phyloP scores from a whole-genome alignment of 2,113 vertebrate genomes.

The Turnix velox region DNA sequence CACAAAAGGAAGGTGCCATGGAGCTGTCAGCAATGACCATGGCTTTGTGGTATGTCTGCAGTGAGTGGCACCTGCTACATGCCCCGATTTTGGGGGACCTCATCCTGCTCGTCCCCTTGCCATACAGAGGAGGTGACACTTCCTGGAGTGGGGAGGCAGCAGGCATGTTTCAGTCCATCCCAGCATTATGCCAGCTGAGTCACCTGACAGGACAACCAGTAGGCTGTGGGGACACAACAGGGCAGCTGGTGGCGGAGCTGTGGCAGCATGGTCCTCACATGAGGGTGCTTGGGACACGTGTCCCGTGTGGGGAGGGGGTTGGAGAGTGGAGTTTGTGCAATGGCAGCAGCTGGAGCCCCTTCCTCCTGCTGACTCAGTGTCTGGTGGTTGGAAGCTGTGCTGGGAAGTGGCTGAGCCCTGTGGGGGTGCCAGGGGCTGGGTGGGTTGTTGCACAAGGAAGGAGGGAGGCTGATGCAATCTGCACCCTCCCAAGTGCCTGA shows the following conservation, averaged over 20 bases:
- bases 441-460: not conserved
- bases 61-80: not conserved
- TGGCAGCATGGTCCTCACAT: not conserved
- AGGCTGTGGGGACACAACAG: too few relatives aligned
- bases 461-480: not conserved
- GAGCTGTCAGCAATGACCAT: fast-evolving
- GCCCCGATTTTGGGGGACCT: not conserved
- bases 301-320: not conserved
- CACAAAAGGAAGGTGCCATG: fast-evolving
- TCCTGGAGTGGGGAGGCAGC: fast-evolving
- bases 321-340: not conserved
- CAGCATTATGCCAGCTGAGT: not conserved
- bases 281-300: not conserved
- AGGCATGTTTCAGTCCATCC: not conserved
- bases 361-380: slow-evolving; percentile 47
- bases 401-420: not conserved
- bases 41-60: fast-evolving
- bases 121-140: not conserved
- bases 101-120: fast-evolving
- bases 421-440: not conserved
- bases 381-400: not conserved
- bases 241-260: not conserved
- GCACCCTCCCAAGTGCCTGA: not conserved
- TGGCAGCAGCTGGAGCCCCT: slow-evolving; percentile 28
- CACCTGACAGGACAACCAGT: not conserved